phyloP scores from a whole-genome alignment of 2,113 vertebrate species.

The Falcunculus frontatus region DNA sequence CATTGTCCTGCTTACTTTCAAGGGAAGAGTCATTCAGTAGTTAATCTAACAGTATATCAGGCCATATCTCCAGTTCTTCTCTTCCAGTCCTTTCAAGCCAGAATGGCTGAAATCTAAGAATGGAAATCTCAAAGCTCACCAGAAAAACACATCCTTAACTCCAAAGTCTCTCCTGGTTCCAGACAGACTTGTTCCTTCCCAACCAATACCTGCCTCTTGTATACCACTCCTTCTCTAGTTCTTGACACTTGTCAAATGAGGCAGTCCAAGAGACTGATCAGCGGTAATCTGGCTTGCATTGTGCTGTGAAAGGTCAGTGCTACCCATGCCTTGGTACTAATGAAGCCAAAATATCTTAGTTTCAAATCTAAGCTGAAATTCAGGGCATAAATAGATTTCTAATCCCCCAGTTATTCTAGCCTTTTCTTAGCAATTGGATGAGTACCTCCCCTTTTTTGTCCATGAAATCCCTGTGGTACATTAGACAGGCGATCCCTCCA shows the following conservation, averaged over 20 bases:
- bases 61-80: background rate
- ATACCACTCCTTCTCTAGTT: background rate
- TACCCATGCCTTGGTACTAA: background rate
- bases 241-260: background rate
- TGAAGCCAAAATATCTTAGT: background rate
- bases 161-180: background rate
- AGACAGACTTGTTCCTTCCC: background rate
- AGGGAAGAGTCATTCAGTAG: constrained; percentile 15
- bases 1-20: background rate
- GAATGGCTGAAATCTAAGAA: background rate
- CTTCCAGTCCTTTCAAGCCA: background rate
- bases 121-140: background rate
- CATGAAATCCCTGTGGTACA: background rate
- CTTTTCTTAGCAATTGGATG: background rate
- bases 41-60: background rate
- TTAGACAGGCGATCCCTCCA: background rate
- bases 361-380: background rate
- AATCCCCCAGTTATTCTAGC: background rate
- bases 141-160: background rate
- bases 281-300: background rate
- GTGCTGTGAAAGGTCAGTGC: background rate
- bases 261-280: background rate
- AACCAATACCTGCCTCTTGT: background rate
- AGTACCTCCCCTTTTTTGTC: background rate
- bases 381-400: background rate